Percentiles rank a stretch among this genome's conserved stretches.
phyloP scores from a whole-genome alignment of 2,113 vertebrate genomes.

The Collichthys lucidus region DNA sequence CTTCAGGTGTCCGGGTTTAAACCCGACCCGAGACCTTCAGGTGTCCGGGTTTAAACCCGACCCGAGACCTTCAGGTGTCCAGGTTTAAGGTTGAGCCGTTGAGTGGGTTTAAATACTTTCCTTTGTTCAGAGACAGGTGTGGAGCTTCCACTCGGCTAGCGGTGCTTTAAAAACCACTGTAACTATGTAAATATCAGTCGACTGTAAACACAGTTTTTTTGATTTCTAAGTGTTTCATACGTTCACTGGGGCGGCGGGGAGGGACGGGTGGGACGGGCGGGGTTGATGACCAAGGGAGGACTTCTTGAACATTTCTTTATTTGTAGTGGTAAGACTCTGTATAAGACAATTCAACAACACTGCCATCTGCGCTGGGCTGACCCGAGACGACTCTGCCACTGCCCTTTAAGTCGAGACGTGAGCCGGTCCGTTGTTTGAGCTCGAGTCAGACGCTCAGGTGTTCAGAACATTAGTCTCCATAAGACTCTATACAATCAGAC shows the following conservation, averaged over 20 bases:
- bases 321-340: slow-evolving; percentile 56
- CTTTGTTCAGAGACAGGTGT: neutral
- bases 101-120: neutral
- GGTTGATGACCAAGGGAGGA: neutral
- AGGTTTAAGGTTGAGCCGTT: neutral
- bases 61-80: too few relatives aligned
- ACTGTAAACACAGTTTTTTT: slow-evolving; percentile 34
- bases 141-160: slow-evolving; percentile 59
- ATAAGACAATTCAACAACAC: slow-evolving; percentile 60
- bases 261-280: too few relatives aligned
- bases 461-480: too few relatives aligned
- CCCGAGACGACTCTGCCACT: slow-evolving; percentile 48
- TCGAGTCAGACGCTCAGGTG: too few relatives aligned
- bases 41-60: too few relatives aligned
- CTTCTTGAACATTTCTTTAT: slow-evolving; percentile 44
- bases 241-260: neutral
- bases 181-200: slow-evolving; percentile 79
- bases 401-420: slow-evolving; percentile 44
- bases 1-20: too few relatives aligned
- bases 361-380: slow-evolving; percentile 73
- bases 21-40: too few relatives aligned
- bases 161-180: slow-evolving; percentile 74
- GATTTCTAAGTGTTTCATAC: slow-evolving; percentile 25
- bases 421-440: too few relatives aligned
- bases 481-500: too few relatives aligned